Evolutionary conservation across 2,113 vertebrate species (phyloP), one percentile per base, ranked within the genome.

Genomic region (Acrocephalus kingi): DNA sequence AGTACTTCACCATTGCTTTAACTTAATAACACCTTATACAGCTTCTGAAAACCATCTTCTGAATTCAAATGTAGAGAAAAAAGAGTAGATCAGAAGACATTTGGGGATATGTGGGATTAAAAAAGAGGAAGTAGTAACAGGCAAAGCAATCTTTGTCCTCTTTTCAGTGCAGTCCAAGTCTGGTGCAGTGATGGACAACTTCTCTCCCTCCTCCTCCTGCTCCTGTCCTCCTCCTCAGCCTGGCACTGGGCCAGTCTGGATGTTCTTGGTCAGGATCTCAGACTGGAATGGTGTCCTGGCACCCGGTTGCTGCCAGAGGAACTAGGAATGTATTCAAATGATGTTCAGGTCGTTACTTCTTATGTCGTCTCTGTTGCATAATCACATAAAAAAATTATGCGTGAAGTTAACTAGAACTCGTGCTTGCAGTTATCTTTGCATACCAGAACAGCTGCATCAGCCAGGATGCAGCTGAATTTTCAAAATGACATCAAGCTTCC

Each of bases 401-500:
- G 20, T 94, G 87, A 49, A 86, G 55, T 59, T 61, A 83, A 80
- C 27, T 55, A 46, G 23, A 77, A 59, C 54, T 54, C 66, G 30
- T 62, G 72, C 54, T 89, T 90, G 67, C 90, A 92, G 79, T 52
- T 96, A 80, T 71, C 35, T 14, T 56, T 87, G 55, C 73, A 56
- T 48, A 68, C 33, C 56, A 89, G 46, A 89, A 93, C 45, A 91
- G 58, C 86, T 78, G 68, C 74, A 71, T 93, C 94, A 94, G 55
- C 68, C 76, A 84, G 37, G 54, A 72, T 3, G 7, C 28, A 5
- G 33, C 46, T 91, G 67, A 91, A 51, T 96, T 97, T 97, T 87
- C 77, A 66, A 82, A 88, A 88, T 89, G 61, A 96, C 55, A 75
- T 93, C 62, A 94, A 39, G 49, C 11, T 78, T 71, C 96, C 95